Evolutionary conservation across 1,140 invertebrate genomes (phyloP).

Genomic region (Lordiphosa mommai): DNA sequence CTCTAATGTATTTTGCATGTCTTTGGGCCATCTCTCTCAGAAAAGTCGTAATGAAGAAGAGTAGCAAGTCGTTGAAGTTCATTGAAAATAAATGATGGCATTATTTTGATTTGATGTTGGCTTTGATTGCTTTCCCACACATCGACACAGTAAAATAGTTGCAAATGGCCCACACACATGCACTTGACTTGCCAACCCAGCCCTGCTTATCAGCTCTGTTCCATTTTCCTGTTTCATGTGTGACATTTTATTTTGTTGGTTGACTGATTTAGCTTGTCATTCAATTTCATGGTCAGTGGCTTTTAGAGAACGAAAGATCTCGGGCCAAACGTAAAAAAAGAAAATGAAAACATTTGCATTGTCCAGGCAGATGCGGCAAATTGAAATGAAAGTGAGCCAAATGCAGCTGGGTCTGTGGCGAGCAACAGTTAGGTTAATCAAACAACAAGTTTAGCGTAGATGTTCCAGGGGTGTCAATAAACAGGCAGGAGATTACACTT

Average conservation of each 20-base stretch:
- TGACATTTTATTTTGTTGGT: slow-evolving; percentile 67
- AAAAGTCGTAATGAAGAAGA: slow-evolving; percentile 19
- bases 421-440: no score
- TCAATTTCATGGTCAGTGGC: slow-evolving; percentile 73
- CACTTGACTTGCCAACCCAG: background rate
- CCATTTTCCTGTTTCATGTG: slow-evolving; percentile 25
- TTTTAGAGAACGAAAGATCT: slow-evolving; percentile 29
- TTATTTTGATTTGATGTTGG: slow-evolving; percentile 77
- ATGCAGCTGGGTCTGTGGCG: slow-evolving; percentile 36
- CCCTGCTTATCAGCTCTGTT: background rate
- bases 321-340: slow-evolving; percentile 23
- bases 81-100: slow-evolving; percentile 75
- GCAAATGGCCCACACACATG: slow-evolving; percentile 43
- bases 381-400: slow-evolving; percentile 47
- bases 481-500: no score
- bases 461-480: no score
- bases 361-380: slow-evolving; percentile 43
- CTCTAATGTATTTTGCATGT: slow-evolving; percentile 38
- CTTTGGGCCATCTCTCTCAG: slow-evolving; percentile 38
- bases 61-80: slow-evolving; percentile 39
- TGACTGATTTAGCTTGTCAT: slow-evolving; percentile 73
- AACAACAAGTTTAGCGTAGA: no score
- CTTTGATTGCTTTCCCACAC: slow-evolving; percentile 64
- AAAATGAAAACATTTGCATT: slow-evolving; percentile 40
- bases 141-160: slow-evolving; percentile 36